These are phyloP conservation scores for Buceros bicornis DNA, from an alignment of 2,797 vertebrate species.

Conservation along the genomic window DNA sequence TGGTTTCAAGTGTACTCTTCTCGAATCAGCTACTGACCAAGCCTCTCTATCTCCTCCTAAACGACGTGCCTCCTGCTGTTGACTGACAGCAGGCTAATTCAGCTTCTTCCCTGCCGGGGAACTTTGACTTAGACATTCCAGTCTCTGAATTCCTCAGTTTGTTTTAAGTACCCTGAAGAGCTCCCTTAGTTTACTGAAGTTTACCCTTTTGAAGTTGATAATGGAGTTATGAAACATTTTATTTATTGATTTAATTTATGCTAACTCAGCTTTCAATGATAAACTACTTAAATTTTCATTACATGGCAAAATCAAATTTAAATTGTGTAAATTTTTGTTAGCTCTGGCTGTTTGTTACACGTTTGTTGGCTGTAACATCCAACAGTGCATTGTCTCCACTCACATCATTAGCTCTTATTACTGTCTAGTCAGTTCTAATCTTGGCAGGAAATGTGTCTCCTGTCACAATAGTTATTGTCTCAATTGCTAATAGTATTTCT, in stretches of 20 bases:
- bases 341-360: neutral
- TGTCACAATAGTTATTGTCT: neutral
- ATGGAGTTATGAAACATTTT: neutral
- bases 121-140: neutral
- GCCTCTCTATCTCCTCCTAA: too few relatives aligned
- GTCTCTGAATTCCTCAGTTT: neutral
- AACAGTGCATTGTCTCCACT: neutral
- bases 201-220: neutral
- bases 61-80: too few relatives aligned
- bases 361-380: neutral
- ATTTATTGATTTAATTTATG: slow-evolving; percentile 12
- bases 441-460: neutral
- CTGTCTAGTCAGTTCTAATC: neutral
- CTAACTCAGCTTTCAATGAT: neutral
- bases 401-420: neutral
- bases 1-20: too few relatives aligned
- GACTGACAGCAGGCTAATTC: too few relatives aligned
- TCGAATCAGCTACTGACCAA: too few relatives aligned
- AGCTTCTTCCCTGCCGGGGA: too few relatives aligned
- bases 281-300: neutral
- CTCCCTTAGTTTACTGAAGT: neutral
- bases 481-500: neutral
- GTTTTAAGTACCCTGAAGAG: neutral
- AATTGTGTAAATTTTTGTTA: neutral
- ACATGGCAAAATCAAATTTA: neutral